These are phyloP conservation scores for Dolichotis patagonum DNA, from an alignment of 2,113 vertebrate species.

Conservation along the genomic window DNA sequence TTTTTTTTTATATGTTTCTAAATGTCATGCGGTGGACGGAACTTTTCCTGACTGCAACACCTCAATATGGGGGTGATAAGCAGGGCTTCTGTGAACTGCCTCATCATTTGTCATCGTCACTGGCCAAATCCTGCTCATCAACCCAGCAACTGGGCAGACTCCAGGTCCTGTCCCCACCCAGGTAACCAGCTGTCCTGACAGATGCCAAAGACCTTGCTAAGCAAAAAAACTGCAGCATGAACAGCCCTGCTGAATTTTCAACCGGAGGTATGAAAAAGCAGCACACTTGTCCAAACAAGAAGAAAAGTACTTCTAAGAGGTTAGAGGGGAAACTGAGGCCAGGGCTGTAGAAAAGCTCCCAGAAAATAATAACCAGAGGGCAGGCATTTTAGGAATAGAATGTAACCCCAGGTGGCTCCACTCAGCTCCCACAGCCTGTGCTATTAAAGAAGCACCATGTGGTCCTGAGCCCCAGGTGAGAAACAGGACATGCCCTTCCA, in stretches of 20 bases:
- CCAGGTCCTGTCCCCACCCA: too few relatives aligned
- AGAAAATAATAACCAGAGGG: neutral
- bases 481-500: neutral
- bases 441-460: neutral
- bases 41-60: neutral
- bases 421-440: neutral
- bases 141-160: neutral
- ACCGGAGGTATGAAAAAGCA: neutral
- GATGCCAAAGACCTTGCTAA: neutral
- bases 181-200: neutral
- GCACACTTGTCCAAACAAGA: neutral
- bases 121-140: fast-evolving
- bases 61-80: neutral
- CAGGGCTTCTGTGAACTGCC: neutral
- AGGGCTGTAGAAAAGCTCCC: neutral
- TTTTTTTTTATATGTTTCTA: neutral
- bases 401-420: neutral
- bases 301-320: neutral
- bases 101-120: too few relatives aligned
- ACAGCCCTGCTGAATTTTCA: neutral
- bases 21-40: neutral
- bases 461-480: neutral
- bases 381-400: neutral
- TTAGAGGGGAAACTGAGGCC: neutral
- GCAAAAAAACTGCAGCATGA: neutral